phyloP scores from a whole-genome alignment of 2,888 invertebrate species.

The Dascillus cervinus region DNA sequence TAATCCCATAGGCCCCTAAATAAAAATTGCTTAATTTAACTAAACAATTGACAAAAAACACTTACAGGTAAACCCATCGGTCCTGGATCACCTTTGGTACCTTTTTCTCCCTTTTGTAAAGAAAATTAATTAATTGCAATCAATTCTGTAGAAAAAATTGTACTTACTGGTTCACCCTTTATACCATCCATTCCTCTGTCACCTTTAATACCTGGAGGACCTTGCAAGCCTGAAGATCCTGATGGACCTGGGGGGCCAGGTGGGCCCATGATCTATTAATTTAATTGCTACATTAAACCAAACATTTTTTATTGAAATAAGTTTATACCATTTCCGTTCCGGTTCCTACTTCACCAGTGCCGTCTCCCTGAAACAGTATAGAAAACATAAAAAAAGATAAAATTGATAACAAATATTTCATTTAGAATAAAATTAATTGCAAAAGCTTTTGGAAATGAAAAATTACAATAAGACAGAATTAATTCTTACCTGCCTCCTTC shows the following conservation, averaged over 20 bases:
- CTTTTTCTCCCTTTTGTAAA: conserved; percentile 72
- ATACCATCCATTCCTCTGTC: conserved; percentile 75
- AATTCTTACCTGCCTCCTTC: conserved; percentile 69
- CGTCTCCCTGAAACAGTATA: conserved; percentile 65
- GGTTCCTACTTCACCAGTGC: conserved; percentile 67
- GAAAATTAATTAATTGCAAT: conserved; percentile 3
- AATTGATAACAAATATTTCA: conserved; percentile 9
- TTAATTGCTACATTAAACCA: not conserved
- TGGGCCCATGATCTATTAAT: conserved; percentile 51
- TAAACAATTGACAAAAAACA: conserved; percentile 26
- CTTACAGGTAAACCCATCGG: conserved; percentile 95
- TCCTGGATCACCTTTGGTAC: conserved; percentile 77
- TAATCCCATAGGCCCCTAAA: conserved; percentile 73
- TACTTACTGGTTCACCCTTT: conserved; percentile 74
- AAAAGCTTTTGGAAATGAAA: too few species aligned
- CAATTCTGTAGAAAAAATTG: conserved; percentile 4
- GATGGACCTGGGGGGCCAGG: conserved; percentile 72
- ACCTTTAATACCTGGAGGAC: conserved; percentile 79
- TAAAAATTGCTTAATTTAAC: not conserved
- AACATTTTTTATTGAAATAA: not conserved
- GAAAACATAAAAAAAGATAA: conserved; percentile 34
- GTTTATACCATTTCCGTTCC: conserved; percentile 64
- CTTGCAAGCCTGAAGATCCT: conserved; percentile 66
- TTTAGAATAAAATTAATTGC: conserved; percentile 4
- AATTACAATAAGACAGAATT: conserved; percentile 15